Percentiles rank a stretch among this genome's conserved stretches.
Conservation (phyloP, 2,113 vertebrate species). For the Seriola quinqueradiata region DNA sequence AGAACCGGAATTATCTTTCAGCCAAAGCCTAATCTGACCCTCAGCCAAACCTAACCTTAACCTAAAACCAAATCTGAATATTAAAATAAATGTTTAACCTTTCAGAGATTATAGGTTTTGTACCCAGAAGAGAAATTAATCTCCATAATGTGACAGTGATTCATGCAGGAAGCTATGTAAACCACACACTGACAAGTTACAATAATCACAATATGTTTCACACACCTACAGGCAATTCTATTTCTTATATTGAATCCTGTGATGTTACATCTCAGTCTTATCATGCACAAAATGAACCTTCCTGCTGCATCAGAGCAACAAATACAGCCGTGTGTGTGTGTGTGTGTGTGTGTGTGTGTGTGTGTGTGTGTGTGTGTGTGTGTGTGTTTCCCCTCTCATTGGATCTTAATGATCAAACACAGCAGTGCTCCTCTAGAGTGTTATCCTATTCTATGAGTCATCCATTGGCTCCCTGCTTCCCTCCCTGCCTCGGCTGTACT, state of each 20-base stretch:
- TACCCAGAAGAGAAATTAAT: too few species aligned
- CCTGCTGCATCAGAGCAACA: conserved; percentile 25
- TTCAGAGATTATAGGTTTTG: too few species aligned
- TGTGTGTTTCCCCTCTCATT: conserved; percentile 26
- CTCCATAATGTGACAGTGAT: not conserved
- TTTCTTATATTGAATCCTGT: conserved; percentile 3
- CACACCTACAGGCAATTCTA: not conserved
- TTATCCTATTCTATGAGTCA: conserved; percentile 67
- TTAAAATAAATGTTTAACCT: too few species aligned
- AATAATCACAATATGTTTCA: not conserved
- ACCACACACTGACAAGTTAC: too few species aligned
- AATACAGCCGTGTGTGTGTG: conserved; percentile 14
- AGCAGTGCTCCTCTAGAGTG: conserved; percentile 54
- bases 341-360: not conserved
- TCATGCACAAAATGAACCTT: conserved; percentile 42
- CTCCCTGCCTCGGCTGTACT: conserved; percentile 30
- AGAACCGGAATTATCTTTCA: too few species aligned
- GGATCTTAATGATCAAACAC: conserved; percentile 68
- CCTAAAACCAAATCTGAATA: too few species aligned
- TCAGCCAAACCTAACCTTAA: too few species aligned
- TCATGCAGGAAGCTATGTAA: not conserved
- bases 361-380: not conserved
- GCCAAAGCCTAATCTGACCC: not conserved
- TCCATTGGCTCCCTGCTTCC: conserved; percentile 16
- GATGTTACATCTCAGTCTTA: not conserved